Evolutionary conservation across 2,797 vertebrate genomes (phyloP).

Genomic region (Leptatherina wallacei): DNA sequence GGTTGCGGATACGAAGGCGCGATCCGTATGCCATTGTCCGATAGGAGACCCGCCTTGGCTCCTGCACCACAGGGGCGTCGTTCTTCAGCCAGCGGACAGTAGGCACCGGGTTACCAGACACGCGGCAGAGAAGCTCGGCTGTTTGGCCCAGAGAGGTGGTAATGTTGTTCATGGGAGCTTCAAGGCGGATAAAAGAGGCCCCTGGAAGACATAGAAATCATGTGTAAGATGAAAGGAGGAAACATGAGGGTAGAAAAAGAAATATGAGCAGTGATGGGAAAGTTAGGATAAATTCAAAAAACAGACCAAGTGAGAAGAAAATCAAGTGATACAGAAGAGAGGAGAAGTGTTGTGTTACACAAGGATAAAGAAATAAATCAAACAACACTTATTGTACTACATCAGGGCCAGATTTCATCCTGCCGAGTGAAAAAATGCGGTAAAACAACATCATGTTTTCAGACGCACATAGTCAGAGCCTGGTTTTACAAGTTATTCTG

Average conservation of each 20-base stretch:
- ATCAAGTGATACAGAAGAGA: constrained; percentile 12
- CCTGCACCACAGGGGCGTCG: constrained; percentile 95
- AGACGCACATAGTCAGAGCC: constrained; percentile 36
- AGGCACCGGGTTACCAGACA: constrained; percentile 90
- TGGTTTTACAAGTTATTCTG: constrained; percentile 65
- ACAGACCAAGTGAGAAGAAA: constrained; percentile 3
- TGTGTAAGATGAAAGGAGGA: background rate
- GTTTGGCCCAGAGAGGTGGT: constrained; percentile 95
- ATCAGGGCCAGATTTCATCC: constrained; percentile 34
- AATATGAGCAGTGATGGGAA: background rate
- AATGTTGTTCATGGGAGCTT: constrained; percentile 98
- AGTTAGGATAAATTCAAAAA: background rate
- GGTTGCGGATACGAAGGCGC: constrained; percentile 93
- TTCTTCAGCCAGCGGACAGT: constrained; percentile 96
- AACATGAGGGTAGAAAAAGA: background rate
- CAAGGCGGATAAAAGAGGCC: constrained; percentile 88
- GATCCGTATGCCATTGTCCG: constrained; percentile 89
- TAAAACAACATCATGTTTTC: constrained; percentile 32
- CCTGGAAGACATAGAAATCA: constrained; percentile 51
- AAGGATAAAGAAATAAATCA: constrained; percentile 51
- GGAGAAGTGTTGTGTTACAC: constrained; percentile 20
- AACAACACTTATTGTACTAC: constrained; percentile 34
- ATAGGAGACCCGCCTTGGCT: constrained; percentile 92
- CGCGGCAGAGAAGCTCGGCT: constrained; percentile 91
- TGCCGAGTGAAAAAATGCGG: constrained; percentile 23